A percentile compares a stretch with the other conserved stretches of the same genome.
Conservation (phyloP, 2,113 vertebrate species). For the Anolis carolinensis region DNA sequence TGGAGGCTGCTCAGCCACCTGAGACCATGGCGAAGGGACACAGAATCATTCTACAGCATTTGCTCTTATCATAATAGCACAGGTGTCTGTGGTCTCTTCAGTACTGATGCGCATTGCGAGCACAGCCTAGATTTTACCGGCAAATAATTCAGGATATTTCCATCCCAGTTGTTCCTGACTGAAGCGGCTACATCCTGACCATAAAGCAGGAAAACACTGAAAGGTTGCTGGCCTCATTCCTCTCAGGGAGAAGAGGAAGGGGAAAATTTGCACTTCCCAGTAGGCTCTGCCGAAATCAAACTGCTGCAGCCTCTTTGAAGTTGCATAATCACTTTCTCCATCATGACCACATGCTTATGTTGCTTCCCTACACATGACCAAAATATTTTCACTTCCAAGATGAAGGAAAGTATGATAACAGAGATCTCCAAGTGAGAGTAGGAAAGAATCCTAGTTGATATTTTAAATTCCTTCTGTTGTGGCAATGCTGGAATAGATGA, state of each 20-base stretch:
- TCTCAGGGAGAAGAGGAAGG: too few species aligned
- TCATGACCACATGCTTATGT: too few species aligned
- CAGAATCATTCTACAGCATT: slow-evolving; percentile 41
- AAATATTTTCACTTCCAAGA: too few species aligned
- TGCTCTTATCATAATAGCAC: slow-evolving; percentile 40
- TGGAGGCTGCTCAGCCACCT: slow-evolving; percentile 53
- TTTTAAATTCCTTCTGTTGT: background rate
- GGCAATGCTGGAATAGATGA: background rate
- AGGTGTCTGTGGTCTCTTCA: slow-evolving; percentile 47
- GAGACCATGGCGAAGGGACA: slow-evolving; percentile 26
- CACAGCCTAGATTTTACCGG: background rate
- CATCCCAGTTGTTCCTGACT: background rate
- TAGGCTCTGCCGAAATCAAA: too few species aligned
- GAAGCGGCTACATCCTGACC: background rate
- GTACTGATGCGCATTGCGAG: slow-evolving; percentile 26
- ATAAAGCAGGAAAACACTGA: background rate
- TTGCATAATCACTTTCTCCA: too few species aligned
- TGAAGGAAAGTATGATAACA: too few species aligned
- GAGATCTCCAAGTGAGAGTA: too few species aligned
- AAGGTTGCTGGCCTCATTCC: background rate
- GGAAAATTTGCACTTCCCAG: too few species aligned
- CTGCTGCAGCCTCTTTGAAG: too few species aligned
- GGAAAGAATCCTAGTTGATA: too few species aligned
- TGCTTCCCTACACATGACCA: too few species aligned
- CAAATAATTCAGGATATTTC: background rate